Evolutionary conservation across 2,113 vertebrate species (phyloP).

Genomic region (Dipodomys spectabilis): DNA sequence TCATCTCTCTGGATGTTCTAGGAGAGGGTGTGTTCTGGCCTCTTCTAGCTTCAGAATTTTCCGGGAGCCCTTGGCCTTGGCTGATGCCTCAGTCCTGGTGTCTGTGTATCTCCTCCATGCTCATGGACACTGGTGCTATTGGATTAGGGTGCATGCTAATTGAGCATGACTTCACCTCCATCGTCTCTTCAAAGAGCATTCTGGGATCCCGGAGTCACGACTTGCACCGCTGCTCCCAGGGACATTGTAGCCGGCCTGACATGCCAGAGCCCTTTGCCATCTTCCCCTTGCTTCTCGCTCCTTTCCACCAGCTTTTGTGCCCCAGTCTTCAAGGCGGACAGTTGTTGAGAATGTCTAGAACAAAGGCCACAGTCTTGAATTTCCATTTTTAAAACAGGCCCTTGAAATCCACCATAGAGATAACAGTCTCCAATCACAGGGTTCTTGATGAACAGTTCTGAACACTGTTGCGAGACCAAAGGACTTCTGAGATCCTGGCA

Average conservation of each 20-base stretch:
- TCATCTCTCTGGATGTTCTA: neutral
- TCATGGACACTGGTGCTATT: neutral
- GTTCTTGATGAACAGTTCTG: neutral
- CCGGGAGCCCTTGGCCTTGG: too few species aligned
- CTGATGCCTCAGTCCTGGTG: neutral
- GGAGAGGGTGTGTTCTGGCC: neutral
- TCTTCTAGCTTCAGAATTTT: neutral
- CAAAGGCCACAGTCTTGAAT: neutral
- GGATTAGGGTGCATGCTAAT: neutral
- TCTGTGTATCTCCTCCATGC: neutral
- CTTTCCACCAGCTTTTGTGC: neutral
- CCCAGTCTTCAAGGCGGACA: neutral
- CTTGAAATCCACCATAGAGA: neutral
- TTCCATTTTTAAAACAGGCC: neutral
- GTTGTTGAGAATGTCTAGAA: neutral
- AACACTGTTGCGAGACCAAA: constrained; percentile 23
- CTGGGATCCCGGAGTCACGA: neutral
- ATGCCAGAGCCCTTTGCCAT: too few species aligned
- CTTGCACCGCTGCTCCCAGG: too few species aligned
- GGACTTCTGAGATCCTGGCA: neutral
- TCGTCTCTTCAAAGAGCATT: too few species aligned
- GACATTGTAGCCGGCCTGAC: rapidly evolving
- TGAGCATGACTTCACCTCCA: neutral
- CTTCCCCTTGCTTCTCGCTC: neutral
- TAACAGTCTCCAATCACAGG: neutral